Percentiles rank a stretch among this genome's conserved stretches.
phyloP scores from a whole-genome alignment of 1,140 invertebrate genomes.

The Glomeris maerens region DNA sequence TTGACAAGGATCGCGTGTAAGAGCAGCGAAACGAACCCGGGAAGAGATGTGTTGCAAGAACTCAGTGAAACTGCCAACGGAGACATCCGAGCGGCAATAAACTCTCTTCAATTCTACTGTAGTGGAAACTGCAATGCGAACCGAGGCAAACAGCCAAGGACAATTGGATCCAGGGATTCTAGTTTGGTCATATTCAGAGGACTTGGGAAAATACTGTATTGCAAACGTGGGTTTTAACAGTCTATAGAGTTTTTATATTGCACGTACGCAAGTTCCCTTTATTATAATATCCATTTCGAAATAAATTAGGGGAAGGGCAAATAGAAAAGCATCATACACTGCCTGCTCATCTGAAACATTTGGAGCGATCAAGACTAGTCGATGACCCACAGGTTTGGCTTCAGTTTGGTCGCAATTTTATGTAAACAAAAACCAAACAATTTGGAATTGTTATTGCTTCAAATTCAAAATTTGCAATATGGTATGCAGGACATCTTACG shows the following conservation, averaged over 20 bases:
- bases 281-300: background rate
- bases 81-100: conserved; percentile 29
- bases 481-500: conserved; percentile 25
- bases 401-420: background rate
- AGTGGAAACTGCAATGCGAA: conserved; percentile 4
- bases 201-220: conserved; percentile 31
- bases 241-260: background rate
- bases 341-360: background rate
- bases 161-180: conserved; percentile 21
- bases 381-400: background rate
- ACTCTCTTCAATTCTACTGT: conserved; percentile 31
- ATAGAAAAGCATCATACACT: background rate
- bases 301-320: background rate
- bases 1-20: conserved; percentile 24
- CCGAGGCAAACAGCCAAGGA: conserved; percentile 14
- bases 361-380: background rate
- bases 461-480: no score
- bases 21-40: conserved; percentile 21
- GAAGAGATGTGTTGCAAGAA: conserved; percentile 24
- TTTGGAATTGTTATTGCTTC: no score
- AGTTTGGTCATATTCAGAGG: conserved; percentile 29
- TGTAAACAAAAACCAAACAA: background rate
- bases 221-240: conserved; percentile 27
- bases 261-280: background rate
- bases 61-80: conserved; percentile 27